Conservation (phyloP, 2,797 vertebrate species). For the Tinamus major region DNA sequence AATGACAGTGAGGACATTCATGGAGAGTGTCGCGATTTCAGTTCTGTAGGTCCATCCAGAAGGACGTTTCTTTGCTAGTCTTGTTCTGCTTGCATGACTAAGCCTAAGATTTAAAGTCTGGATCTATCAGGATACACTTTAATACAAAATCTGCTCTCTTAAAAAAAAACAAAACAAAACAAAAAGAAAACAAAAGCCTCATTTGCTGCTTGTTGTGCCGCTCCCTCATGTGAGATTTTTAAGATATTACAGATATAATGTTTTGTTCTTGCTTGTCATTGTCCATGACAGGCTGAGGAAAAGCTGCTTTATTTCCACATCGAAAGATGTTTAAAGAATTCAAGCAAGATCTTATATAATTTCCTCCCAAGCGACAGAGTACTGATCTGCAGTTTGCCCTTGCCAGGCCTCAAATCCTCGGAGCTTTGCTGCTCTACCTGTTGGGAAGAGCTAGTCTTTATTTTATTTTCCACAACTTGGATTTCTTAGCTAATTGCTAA, state of each 20-base stretch:
- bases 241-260: neutral
- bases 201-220: fast-evolving
- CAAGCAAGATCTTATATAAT: neutral
- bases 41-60: neutral
- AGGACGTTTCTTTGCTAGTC: neutral
- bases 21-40: neutral
- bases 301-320: neutral
- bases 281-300: neutral
- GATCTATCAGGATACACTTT: neutral
- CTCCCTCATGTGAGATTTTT: neutral
- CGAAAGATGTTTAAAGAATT: neutral
- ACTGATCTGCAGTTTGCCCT: neutral
- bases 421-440: neutral
- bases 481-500: neutral
- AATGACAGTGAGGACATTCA: neutral
- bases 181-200: neutral
- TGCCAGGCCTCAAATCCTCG: neutral
- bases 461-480: neutral
- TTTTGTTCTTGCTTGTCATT: neutral
- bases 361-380: neutral
- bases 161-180: neutral
- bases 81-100: neutral
- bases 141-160: neutral
- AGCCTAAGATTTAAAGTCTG: neutral
- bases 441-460: neutral